phyloP scores from a whole-genome alignment of 2,888 invertebrate genomes.

The Ctenicera cuprea region DNA sequence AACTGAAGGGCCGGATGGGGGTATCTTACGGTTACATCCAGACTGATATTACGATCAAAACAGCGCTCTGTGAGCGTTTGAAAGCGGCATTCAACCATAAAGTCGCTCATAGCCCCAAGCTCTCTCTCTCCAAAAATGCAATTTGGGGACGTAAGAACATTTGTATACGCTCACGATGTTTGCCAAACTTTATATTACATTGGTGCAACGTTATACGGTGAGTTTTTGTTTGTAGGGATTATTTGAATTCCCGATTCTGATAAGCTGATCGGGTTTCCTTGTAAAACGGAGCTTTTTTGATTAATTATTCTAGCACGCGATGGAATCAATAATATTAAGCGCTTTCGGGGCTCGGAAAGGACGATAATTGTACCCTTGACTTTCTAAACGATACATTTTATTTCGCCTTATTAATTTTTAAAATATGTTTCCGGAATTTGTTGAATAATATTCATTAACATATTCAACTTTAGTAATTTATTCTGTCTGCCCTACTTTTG shows the following conservation, averaged over 20 bases:
- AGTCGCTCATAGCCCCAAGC: slow-evolving; percentile 62
- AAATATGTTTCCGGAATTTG: too few species aligned
- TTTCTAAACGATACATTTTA: background rate
- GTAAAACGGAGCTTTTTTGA: slow-evolving; percentile 16
- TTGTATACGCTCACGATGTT: slow-evolving; percentile 52
- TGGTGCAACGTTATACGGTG: slow-evolving; percentile 41
- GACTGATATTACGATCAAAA: slow-evolving; percentile 62
- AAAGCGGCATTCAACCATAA: slow-evolving; percentile 62
- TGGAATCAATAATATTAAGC: slow-evolving; percentile 20
- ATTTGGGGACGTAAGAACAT: slow-evolving; percentile 54
- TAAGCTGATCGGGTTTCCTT: slow-evolving; percentile 30
- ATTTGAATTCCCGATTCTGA: slow-evolving; percentile 32
- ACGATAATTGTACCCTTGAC: slow-evolving; percentile 26
- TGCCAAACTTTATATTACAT: slow-evolving; percentile 53
- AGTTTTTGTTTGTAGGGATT: slow-evolving; percentile 40
- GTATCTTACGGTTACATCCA: slow-evolving; percentile 43
- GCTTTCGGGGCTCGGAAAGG: background rate
- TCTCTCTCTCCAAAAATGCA: slow-evolving; percentile 56
- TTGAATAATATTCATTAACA: too few species aligned
- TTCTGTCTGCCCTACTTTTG: too few species aligned
- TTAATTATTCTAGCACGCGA: slow-evolving; percentile 34
- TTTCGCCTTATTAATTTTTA: background rate
- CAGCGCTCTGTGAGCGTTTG: slow-evolving; percentile 57
- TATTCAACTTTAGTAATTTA: too few species aligned
- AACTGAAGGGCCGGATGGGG: slow-evolving; percentile 42